Conservation (phyloP, 2,797 vertebrate species). For the Gambelia wislizenii region DNA sequence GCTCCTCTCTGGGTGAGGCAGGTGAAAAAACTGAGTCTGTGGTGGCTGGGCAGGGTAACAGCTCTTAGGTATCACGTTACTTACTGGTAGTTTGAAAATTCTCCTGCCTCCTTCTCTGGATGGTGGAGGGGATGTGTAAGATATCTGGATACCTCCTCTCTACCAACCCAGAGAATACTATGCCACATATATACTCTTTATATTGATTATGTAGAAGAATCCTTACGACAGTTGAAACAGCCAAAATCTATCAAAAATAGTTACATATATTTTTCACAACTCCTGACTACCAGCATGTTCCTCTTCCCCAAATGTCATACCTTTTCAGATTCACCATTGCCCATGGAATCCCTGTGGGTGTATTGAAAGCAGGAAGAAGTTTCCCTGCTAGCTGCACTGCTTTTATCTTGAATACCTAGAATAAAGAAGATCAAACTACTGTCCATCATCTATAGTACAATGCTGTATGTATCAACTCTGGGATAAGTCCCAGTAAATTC, state of each 20-base stretch:
- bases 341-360: conserved; percentile 98
- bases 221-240: not conserved
- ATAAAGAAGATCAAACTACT: conserved; percentile 65
- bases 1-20: too few relatives aligned
- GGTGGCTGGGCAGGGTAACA: too few relatives aligned
- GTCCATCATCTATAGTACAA: conserved; percentile 48
- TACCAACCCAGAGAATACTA: too few relatives aligned
- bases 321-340: conserved; percentile 99
- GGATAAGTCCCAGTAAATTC: not conserved
- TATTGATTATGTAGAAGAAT: not conserved
- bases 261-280: not conserved
- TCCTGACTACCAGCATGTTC: not conserved
- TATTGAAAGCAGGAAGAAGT: conserved; percentile 97
- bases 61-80: too few relatives aligned
- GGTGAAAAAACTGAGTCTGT: too few relatives aligned
- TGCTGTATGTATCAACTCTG: too few relatives aligned
- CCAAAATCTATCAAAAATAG: conserved; percentile 26
- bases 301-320: conserved; percentile 75
- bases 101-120: too few relatives aligned
- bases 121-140: too few relatives aligned
- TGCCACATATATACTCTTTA: not conserved
- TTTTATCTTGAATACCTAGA: conserved; percentile 95
- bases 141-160: too few relatives aligned
- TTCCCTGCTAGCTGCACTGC: conserved; percentile 96
- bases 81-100: too few relatives aligned